Evolutionary conservation across 2,113 vertebrate genomes (phyloP), one percentile per base, ranked within the genome.

Genomic region (Rhodinocichla rosea): DNA sequence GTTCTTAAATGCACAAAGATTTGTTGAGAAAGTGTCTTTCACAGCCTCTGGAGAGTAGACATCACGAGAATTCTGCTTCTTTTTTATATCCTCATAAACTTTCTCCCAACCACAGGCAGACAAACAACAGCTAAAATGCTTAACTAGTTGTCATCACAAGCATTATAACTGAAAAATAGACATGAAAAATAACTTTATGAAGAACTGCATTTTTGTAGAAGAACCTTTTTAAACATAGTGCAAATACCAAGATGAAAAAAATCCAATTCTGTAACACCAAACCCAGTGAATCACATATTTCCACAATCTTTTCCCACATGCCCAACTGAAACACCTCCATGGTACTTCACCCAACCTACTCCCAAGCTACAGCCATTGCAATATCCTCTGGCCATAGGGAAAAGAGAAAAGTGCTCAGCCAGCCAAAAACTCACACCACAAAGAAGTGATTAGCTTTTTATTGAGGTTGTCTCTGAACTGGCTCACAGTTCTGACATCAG

Each of bases 1-100:
- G 55, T 76, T 60, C 71, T 94, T 91, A 91, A 91, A 88, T 50
- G 67, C 63, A 90, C 7, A 30, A 95, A 89, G 92, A 95, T 83
- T 49, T 73, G 87, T 90, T 86, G 77, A 91, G 37, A 62, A 87
- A 87, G 65, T 82, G 30, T 67, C 57, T 89, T 93, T 64, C 50
- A 91, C 17, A 95, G 87, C 47, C 94, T 89, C 94, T 83, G 71
- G 87, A 95, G 95, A 82, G 35, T 1, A 87, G 42, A 64, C 20
- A 92, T 70, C 55, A 42, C 0, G 0, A 20, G 23, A 50, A 52
- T 49, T 42, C 49, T 32, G 13, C 44, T 47, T 27, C 55, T 50
- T 62, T 85, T 77, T 89, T 83, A 84, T 71, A 53, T 42, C 40
- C 39, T 35, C 50, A 56, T n/a, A 59, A 47, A 32, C 30, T n/a